Conservation (phyloP, 2,113 vertebrate species). For the Perca schrenkii region DNA sequence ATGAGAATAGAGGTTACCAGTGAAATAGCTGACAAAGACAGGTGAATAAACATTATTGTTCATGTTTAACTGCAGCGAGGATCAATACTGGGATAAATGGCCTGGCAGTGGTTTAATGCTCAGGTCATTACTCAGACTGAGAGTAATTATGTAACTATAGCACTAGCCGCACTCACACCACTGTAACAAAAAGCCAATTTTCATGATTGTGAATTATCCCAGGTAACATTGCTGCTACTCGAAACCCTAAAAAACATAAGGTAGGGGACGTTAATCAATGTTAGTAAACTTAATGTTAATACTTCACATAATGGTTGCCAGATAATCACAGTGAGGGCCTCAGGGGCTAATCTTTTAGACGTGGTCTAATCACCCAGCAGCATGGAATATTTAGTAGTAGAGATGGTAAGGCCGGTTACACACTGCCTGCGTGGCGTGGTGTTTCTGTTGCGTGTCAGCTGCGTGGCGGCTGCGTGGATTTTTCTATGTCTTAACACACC, state of each 20-base stretch:
- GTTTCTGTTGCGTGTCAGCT: too few species aligned
- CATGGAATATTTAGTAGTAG: neutral
- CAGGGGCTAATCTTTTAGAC: neutral
- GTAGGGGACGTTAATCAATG: constrained; percentile 24
- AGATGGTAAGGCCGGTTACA: neutral
- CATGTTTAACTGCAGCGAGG: constrained; percentile 61
- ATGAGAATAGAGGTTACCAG: constrained; percentile 56
- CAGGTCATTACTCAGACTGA: constrained; percentile 66
- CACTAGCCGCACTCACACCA: constrained; percentile 34
- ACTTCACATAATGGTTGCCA: constrained; percentile 13
- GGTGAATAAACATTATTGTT: constrained; percentile 74
- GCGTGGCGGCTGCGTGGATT: too few species aligned
- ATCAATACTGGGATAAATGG: constrained; percentile 76
- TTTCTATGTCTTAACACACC: too few species aligned
- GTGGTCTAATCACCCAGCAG: neutral
- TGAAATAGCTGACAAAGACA: constrained; percentile 50
- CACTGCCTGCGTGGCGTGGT: too few species aligned
- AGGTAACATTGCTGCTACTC: constrained; percentile 41
- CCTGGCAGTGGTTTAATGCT: constrained; percentile 66
- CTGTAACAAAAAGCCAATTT: constrained; percentile 54
- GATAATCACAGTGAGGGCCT: constrained; percentile 4
- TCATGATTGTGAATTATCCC: constrained; percentile 51
- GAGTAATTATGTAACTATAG: constrained; percentile 71
- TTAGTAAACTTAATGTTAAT: constrained; percentile 38
- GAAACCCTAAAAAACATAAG: constrained; percentile 35